phyloP scores from a whole-genome alignment of 2,113 vertebrate genomes.

The Bothrops jararaca region DNA sequence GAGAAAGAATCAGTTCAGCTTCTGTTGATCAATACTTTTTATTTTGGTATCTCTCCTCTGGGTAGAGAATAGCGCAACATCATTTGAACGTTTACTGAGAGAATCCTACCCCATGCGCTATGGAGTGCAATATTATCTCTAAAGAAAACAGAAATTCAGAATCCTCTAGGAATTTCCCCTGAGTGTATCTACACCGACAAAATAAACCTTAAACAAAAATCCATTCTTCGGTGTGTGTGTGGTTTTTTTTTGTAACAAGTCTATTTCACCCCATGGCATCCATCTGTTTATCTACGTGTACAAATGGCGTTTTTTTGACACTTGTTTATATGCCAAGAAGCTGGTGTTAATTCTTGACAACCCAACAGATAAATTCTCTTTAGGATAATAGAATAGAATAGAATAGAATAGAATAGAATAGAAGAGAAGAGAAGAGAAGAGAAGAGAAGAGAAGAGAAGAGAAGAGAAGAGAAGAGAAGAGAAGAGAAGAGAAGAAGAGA shows the following conservation, averaged over 20 bases:
- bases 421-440: too few species aligned
- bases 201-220: background rate
- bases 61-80: background rate
- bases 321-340: background rate
- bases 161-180: background rate
- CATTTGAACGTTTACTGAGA: background rate
- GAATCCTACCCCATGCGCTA: background rate
- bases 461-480: too few species aligned
- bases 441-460: too few species aligned
- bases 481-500: too few species aligned
- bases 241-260: background rate
- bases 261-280: background rate
- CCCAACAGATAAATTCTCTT: background rate
- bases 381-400: background rate
- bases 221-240: background rate
- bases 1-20: background rate
- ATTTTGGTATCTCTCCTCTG: background rate
- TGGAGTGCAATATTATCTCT: background rate
- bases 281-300: background rate
- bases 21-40: background rate
- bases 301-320: background rate
- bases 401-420: too few species aligned
- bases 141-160: background rate
- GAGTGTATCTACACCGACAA: background rate
- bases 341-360: background rate